phyloP scores from a whole-genome alignment of 2,797 vertebrate genomes.

The Chiloscyllium punctatum region DNA sequence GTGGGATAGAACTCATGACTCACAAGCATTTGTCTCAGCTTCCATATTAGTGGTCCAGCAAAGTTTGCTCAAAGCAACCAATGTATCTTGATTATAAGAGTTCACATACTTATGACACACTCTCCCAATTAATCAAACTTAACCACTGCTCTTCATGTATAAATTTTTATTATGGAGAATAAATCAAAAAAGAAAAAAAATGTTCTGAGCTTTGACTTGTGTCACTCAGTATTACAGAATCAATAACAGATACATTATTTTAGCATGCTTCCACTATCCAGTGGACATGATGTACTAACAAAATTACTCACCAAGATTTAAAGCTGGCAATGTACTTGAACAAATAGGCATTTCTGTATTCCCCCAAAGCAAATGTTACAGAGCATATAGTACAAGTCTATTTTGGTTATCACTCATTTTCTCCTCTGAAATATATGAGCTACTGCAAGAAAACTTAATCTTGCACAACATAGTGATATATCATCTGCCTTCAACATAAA shows the following conservation, averaged over 20 bases:
- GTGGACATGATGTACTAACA: background rate
- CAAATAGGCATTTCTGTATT: background rate
- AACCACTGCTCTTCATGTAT: background rate
- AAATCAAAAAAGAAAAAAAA: background rate
- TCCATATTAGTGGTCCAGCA: background rate
- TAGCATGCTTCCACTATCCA: background rate
- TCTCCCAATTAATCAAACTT: background rate
- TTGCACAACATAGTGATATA: background rate
- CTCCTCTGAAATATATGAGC: background rate
- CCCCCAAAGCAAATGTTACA: background rate
- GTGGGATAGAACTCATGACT: background rate
- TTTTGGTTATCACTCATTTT: constrained; percentile 18
- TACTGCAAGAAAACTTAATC: background rate
- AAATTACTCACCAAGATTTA: background rate
- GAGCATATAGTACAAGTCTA: background rate
- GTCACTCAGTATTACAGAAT: constrained; percentile 6
- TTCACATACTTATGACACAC: background rate
- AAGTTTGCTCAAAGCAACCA: background rate
- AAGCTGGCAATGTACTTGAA: background rate
- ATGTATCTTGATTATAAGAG: background rate
- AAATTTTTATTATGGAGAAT: background rate
- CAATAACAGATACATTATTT: background rate
- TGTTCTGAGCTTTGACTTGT: background rate
- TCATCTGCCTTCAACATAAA: background rate
- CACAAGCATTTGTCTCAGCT: background rate